Conservation (phyloP, 2,797 vertebrate species). For the Hipposideros larvatus region DNA sequence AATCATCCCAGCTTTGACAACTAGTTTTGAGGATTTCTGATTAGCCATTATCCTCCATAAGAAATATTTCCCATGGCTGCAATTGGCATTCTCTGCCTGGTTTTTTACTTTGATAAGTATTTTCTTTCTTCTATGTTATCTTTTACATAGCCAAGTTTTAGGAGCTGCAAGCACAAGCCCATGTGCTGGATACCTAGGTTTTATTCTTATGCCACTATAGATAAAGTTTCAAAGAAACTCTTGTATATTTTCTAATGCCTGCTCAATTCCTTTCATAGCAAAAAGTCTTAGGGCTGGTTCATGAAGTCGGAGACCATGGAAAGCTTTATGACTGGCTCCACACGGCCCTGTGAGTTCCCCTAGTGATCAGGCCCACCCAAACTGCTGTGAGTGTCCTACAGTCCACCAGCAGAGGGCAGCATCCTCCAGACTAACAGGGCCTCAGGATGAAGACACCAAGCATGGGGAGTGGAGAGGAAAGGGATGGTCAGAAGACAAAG, state of each 20-base stretch:
- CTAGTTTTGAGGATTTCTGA: background rate
- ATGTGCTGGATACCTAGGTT: background rate
- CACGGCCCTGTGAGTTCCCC: background rate
- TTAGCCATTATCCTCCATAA: background rate
- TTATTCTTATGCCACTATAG: slow-evolving; percentile 51
- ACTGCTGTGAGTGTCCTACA: background rate
- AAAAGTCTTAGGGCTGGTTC: slow-evolving; percentile 8
- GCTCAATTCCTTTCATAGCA: background rate
- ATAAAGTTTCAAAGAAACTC: background rate
- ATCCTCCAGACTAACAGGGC: slow-evolving; percentile 53
- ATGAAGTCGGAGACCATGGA: background rate
- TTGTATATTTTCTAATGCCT: slow-evolving; percentile 41
- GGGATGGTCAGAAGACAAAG: background rate
- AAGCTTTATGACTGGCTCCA: slow-evolving; percentile 25
- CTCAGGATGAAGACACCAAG: background rate
- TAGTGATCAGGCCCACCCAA: background rate
- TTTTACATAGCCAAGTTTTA: slow-evolving; percentile 31
- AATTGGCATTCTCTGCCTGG: background rate
- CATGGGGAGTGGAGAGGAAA: background rate
- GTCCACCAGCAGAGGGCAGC: slow-evolving; percentile 81
- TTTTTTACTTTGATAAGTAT: slow-evolving; percentile 8
- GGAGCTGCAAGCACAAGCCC: background rate
- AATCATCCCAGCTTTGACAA: slow-evolving; percentile 4
- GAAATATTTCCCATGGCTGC: background rate
- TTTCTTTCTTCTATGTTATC: slow-evolving; percentile 32